phyloP scores from a whole-genome alignment of 2,888 invertebrate genomes.

The Ametastegia equiseti region DNA sequence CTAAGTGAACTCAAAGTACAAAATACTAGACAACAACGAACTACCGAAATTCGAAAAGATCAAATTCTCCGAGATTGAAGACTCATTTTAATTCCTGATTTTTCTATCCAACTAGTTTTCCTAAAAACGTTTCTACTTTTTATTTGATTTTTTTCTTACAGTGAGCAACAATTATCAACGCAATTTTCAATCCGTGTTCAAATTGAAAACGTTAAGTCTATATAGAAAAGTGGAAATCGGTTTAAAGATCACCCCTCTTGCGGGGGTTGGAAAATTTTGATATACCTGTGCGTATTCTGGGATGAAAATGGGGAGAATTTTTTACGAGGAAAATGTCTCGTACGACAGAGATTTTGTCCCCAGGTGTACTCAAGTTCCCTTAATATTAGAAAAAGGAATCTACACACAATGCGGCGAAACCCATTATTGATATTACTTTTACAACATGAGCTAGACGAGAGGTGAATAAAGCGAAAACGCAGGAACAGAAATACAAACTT shows the following conservation, averaged over 20 bases:
- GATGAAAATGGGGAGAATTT: neutral
- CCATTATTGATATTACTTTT: slow-evolving; percentile 30
- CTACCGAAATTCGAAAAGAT: neutral
- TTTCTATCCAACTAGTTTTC: neutral
- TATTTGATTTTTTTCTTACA: neutral
- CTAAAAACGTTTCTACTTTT: too few species aligned
- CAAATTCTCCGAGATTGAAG: neutral
- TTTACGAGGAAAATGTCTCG: slow-evolving; percentile 12
- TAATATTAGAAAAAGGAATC: slow-evolving; percentile 12
- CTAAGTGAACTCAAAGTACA: neutral
- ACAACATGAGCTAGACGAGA: slow-evolving; percentile 1
- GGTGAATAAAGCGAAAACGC: neutral
- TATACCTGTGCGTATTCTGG: neutral
- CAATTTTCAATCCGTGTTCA: neutral
- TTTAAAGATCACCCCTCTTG: neutral
- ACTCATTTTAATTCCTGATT: neutral
- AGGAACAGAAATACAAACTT: neutral
- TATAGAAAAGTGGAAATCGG: neutral
- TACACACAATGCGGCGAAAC: slow-evolving; percentile 26
- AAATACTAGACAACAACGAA: neutral
- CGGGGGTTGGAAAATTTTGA: neutral
- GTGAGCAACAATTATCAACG: too few species aligned
- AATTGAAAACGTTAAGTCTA: neutral
- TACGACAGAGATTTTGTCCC: neutral
- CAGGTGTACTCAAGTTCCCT: slow-evolving; percentile 14